These are phyloP conservation scores for Cephus nigrinus DNA, from an alignment of 2,888 invertebrate genomes.

Conservation along the genomic window DNA sequence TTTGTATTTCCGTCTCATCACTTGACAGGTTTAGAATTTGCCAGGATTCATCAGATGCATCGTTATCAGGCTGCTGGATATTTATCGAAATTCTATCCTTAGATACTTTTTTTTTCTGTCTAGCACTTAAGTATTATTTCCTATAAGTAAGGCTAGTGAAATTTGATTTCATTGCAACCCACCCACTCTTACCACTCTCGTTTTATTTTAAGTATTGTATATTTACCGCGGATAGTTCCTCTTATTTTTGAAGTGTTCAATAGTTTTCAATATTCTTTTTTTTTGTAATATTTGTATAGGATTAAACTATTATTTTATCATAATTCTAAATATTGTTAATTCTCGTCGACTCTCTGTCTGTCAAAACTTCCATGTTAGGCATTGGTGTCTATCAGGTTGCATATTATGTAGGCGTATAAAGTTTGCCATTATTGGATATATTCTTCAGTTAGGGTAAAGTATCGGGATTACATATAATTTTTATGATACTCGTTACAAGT, in stretches of 20 bases:
- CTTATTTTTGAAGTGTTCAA: neutral
- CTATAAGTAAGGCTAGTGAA: constrained; percentile 28
- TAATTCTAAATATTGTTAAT: neutral
- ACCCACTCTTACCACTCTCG: constrained; percentile 16
- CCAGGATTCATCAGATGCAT: constrained; percentile 33
- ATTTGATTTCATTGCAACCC: constrained; percentile 26
- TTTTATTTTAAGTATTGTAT: constrained; percentile 3
- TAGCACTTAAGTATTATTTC: neutral
- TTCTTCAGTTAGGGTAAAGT: neutral
- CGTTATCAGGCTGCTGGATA: constrained; percentile 20
- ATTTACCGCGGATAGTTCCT: neutral
- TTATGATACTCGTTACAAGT: neutral
- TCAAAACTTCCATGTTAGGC: neutral
- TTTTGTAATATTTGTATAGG: neutral
- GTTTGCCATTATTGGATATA: neutral
- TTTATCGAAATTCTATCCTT: constrained; percentile 27
- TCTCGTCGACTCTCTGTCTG: neutral
- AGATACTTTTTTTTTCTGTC: neutral
- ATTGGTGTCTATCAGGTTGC: neutral
- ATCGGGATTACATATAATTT: neutral
- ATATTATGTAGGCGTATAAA: neutral
- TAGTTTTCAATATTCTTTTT: neutral
- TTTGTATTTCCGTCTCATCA: constrained; percentile 24
- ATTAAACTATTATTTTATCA: constrained; percentile 2
- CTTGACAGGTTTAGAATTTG: constrained; percentile 30